Evolutionary conservation across 2,113 vertebrate genomes (phyloP), one percentile per base, ranked within the genome.

Genomic region (Perca flavescens): DNA sequence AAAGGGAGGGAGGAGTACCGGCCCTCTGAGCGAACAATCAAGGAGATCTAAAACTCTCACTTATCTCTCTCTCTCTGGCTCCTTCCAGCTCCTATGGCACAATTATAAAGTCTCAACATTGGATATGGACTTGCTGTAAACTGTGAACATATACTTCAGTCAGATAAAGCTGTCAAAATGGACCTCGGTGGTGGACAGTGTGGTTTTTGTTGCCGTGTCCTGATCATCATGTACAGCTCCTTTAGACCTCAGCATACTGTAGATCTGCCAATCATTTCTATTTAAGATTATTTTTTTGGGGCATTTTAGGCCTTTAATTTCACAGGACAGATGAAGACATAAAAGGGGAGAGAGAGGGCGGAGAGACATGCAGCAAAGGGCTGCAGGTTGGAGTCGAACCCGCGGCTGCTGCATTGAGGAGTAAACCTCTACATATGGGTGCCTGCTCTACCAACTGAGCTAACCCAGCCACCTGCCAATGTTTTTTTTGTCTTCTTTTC

Each of bases 11-110:
- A 98, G 52, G 97, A 98, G 6, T 99, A 97, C 92, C 96, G 95
- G 53, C 97, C 98, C 46, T 98, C 97, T 0, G 98, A 99, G 91
- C 96, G 97, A 92, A 99, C 97, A 86, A 99, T 99, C 95, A 98
- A 96, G 6, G 98, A 99, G 93, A 96, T 99, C 93, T 99, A 96
- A 94, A 89, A 88, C 91, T 93, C 94, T 94, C 40, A 43, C 40
- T 14, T 5, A 6, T 34, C 25, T 58, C 8, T 63, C 43, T 21
- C 19, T 60, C 13, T 72, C 65, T 56, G 47, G 65, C 78, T 85
- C 74, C 74, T 74, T 73, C 71, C 70, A 80, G 85, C 77, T 81
- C 56, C 17, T 31, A 69, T 50, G 70, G 79, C 83, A 89, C 88
- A 86, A 87, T 68, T 53, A 16, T 11, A 66, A 53, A 86, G 53